Evolutionary conservation across 1,140 invertebrate species (phyloP).

Genomic region (Heliconius hewitsoni): DNA sequence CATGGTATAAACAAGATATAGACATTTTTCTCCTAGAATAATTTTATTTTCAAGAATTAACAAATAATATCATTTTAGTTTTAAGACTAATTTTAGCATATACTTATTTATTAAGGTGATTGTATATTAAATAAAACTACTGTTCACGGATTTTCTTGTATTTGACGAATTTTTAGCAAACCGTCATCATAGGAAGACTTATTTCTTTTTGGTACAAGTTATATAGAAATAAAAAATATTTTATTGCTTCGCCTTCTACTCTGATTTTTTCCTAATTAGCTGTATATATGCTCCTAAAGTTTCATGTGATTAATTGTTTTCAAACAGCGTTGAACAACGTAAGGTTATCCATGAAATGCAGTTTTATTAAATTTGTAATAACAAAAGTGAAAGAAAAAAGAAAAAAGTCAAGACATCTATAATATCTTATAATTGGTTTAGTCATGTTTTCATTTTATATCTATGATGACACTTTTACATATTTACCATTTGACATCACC

Average conservation of each 20-base stretch:
- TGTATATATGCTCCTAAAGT: too few species aligned
- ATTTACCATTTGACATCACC: constrained; percentile 26
- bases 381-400: too few species aligned
- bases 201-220: background rate
- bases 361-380: too few species aligned
- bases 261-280: too few species aligned
- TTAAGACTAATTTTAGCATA: too few species aligned
- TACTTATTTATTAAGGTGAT: background rate
- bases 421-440: background rate
- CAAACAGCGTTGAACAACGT: too few species aligned
- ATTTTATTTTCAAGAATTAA: too few species aligned
- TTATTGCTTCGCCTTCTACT: background rate
- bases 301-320: too few species aligned
- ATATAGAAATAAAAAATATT: background rate
- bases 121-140: background rate
- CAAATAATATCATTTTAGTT: too few species aligned
- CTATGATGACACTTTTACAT: constrained; percentile 39
- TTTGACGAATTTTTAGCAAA: background rate
- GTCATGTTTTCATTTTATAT: background rate
- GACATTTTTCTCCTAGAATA: background rate
- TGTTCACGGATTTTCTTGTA: background rate
- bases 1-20: background rate
- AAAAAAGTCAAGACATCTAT: background rate
- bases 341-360: too few species aligned
- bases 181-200: background rate